Conservation (phyloP, 2,797 vertebrate genomes). For the Notoglanidium macrostoma region DNA sequence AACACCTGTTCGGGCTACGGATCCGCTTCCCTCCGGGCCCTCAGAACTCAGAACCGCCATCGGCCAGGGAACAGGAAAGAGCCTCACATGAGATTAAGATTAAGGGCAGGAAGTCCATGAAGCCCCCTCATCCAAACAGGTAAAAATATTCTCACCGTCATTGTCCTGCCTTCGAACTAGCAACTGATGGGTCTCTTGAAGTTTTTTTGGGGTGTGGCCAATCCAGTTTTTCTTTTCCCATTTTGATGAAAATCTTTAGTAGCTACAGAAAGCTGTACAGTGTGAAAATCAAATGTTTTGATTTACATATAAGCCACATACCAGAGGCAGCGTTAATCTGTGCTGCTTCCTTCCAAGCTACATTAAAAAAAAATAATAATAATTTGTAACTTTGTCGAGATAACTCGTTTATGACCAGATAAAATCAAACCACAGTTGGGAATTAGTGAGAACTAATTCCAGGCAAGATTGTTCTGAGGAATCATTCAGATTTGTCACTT, state of each 20-base stretch:
- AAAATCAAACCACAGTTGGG: neutral
- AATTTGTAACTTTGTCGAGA: neutral
- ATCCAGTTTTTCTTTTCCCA: too few relatives aligned
- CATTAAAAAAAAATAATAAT: too few relatives aligned
- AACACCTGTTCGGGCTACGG: slow-evolving; percentile 95
- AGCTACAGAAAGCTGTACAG: neutral
- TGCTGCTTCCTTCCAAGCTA: neutral
- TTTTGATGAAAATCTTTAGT: neutral
- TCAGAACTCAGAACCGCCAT: slow-evolving; percentile 82
- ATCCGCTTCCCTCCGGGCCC: slow-evolving; percentile 94
- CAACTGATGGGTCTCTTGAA: neutral
- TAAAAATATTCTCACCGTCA: slow-evolving; percentile 61
- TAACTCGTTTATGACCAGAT: neutral
- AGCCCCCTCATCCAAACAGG: slow-evolving; percentile 81
- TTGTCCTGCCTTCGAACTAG: neutral
- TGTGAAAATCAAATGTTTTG: neutral
- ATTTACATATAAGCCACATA: neutral
- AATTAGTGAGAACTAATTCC: too few relatives aligned
- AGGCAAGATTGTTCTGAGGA: too few relatives aligned
- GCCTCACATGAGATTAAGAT: slow-evolving; percentile 93
- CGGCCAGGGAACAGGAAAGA: slow-evolving; percentile 85
- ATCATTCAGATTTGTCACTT: too few relatives aligned
- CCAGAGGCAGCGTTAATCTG: neutral
- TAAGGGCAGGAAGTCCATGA: slow-evolving; percentile 92
- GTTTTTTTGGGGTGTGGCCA: neutral